These are phyloP conservation scores for Anarrhichthys ocellatus DNA, from an alignment of 2,113 vertebrate genomes.

Conservation along the genomic window DNA sequence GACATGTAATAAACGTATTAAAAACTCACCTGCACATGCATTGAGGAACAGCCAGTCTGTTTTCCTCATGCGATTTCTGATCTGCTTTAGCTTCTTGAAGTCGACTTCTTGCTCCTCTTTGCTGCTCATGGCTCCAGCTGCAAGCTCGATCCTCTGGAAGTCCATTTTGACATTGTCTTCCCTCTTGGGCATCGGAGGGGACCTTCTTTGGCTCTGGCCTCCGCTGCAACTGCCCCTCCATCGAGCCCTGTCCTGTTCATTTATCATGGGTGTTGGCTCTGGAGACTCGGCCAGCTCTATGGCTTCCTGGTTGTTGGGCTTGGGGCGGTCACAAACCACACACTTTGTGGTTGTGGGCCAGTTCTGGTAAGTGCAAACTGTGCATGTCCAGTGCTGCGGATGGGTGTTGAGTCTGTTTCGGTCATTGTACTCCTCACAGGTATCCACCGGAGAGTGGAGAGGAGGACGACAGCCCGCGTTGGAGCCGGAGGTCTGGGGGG, in stretches of 20 bases:
- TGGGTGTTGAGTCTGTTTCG: slow-evolving; percentile 93
- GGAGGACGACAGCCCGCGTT: slow-evolving; percentile 84
- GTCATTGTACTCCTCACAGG: slow-evolving; percentile 98
- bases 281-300: slow-evolving; percentile 89
- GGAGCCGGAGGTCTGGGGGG: slow-evolving; percentile 92
- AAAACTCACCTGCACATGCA: slow-evolving; percentile 94
- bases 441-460: slow-evolving; percentile 88
- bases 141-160: slow-evolving; percentile 95
- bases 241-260: slow-evolving; percentile 91
- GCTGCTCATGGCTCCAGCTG: slow-evolving; percentile 85
- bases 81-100: slow-evolving; percentile 97
- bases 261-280: slow-evolving; percentile 91
- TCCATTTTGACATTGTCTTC: slow-evolving; percentile 93
- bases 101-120: slow-evolving; percentile 92
- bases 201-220: slow-evolving; percentile 89
- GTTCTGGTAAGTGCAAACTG: slow-evolving; percentile 94
- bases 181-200: slow-evolving; percentile 87
- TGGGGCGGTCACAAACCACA: slow-evolving; percentile 93
- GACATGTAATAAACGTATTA: not conserved
- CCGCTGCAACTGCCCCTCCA: slow-evolving; percentile 89
- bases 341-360: slow-evolving; percentile 94
- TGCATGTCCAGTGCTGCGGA: slow-evolving; percentile 94
- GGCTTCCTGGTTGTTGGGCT: slow-evolving; percentile 87
- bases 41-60: slow-evolving; percentile 98
- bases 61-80: slow-evolving; percentile 98